Evolutionary conservation across 2,888 invertebrate genomes (phyloP).

Genomic region (Lacanobia wlatinum): DNA sequence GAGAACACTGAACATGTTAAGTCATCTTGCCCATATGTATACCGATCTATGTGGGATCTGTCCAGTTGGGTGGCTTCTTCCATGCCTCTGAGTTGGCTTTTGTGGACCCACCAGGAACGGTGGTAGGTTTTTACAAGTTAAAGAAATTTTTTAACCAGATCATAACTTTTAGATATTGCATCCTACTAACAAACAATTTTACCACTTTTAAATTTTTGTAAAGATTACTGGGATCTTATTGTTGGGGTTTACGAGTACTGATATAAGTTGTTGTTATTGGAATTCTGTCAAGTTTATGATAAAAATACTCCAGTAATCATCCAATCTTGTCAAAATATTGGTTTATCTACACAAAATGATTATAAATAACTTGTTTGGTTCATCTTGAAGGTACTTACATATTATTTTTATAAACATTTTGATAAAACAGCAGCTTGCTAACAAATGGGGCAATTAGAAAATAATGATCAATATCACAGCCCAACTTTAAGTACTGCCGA

Average conservation of each 20-base stretch:
- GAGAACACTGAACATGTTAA: too few relatives aligned
- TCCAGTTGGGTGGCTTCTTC: not conserved
- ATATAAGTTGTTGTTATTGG: not conserved
- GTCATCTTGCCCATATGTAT: not conserved
- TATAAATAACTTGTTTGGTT: not conserved
- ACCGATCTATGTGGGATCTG: not conserved
- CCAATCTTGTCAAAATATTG: constrained; percentile 5
- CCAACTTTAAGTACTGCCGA: too few relatives aligned
- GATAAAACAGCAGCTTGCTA: not conserved
- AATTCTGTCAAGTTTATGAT: not conserved
- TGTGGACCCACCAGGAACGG: too few relatives aligned
- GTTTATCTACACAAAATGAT: not conserved
- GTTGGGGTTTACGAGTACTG: too few relatives aligned
- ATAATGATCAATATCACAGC: too few relatives aligned
- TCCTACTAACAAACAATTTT: not conserved
- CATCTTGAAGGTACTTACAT: not conserved
- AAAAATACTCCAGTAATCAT: constrained; percentile 10
- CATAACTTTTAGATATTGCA: too few relatives aligned
- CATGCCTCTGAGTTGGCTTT: not conserved
- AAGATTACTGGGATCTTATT: too few relatives aligned
- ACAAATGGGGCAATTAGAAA: too few relatives aligned
- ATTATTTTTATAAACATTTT: not conserved
- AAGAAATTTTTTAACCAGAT: too few relatives aligned
- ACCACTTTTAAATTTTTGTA: too few relatives aligned
- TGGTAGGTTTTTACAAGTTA: too few relatives aligned